Evolutionary conservation across 2,888 invertebrate species (phyloP).

Genomic region (Hemicrepidius hirtus): DNA sequence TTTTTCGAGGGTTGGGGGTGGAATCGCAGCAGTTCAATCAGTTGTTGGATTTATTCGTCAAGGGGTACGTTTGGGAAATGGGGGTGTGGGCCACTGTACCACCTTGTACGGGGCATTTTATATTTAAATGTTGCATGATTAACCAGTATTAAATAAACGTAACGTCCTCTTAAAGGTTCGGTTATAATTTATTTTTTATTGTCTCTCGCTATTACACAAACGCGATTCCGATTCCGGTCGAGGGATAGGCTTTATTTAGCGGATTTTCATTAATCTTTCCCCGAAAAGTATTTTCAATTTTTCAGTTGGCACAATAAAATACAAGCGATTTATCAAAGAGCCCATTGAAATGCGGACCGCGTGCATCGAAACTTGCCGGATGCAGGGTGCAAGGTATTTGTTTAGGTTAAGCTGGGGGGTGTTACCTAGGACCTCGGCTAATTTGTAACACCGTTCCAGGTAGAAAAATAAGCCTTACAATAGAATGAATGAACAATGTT

Average conservation of each 20-base stretch:
- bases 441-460: slow-evolving; percentile 70
- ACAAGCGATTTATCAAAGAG: slow-evolving; percentile 47
- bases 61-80: slow-evolving; percentile 40
- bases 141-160: slow-evolving; percentile 72
- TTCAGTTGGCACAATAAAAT: slow-evolving; percentile 51
- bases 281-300: slow-evolving; percentile 45
- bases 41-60: slow-evolving; percentile 53
- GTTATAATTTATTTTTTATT: slow-evolving; percentile 71
- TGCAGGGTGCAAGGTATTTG: slow-evolving; percentile 69
- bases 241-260: slow-evolving; percentile 16
- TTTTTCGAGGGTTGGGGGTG: slow-evolving; percentile 50
- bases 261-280: slow-evolving; percentile 45
- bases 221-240: slow-evolving; percentile 47
- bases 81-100: slow-evolving; percentile 64
- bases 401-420: slow-evolving; percentile 66
- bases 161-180: slow-evolving; percentile 70
- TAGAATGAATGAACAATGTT: slow-evolving; percentile 65
- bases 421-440: slow-evolving; percentile 65
- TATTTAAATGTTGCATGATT: slow-evolving; percentile 74
- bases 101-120: slow-evolving; percentile 72
- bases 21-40: slow-evolving; percentile 52
- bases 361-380: slow-evolving; percentile 47
- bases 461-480: slow-evolving; percentile 62
- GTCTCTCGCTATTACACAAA: slow-evolving; percentile 53
- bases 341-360: slow-evolving; percentile 48